A percentile compares a stretch with the other conserved stretches of the same genome.
phyloP scores from a whole-genome alignment of 2,113 vertebrate species.

The Sphaerodactylus townsendi region DNA sequence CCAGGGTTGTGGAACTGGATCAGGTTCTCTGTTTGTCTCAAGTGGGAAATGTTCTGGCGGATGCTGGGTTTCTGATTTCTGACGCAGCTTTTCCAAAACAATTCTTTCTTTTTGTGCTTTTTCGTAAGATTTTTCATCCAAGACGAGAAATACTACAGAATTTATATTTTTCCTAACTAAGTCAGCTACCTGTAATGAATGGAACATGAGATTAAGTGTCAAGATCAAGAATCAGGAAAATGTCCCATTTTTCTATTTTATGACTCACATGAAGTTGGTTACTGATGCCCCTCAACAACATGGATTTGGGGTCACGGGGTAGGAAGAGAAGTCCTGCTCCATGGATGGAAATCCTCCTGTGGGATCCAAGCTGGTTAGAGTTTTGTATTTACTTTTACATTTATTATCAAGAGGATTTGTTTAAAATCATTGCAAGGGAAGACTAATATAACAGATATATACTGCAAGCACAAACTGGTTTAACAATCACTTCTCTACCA shows the following conservation, averaged over 20 bases:
- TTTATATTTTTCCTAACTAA: constrained; percentile 80
- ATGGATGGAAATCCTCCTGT: too few species aligned
- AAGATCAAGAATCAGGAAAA: neutral
- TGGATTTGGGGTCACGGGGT: too few species aligned
- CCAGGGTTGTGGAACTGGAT: constrained; percentile 70
- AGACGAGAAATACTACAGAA: constrained; percentile 82
- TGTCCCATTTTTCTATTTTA: neutral
- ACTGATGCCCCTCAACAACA: too few species aligned
- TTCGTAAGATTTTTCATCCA: constrained; percentile 84
- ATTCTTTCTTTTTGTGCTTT: constrained; percentile 75
- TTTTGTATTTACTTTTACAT: too few species aligned
- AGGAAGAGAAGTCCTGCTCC: too few species aligned
- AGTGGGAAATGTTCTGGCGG: constrained; percentile 18
- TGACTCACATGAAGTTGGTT: too few species aligned
- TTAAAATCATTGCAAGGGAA: too few species aligned
- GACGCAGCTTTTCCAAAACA: constrained; percentile 67
- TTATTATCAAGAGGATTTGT: too few species aligned
- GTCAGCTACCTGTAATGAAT: constrained; percentile 83
- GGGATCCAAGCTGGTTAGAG: too few species aligned
- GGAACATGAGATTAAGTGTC: constrained; percentile 9
- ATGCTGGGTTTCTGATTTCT: constrained; percentile 11
- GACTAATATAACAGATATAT: neutral
- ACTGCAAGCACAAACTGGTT: neutral
- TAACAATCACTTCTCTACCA: neutral
- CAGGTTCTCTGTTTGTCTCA: constrained; percentile 59